phyloP scores from a whole-genome alignment of 2,797 vertebrate species.

The Todus mexicanus region DNA sequence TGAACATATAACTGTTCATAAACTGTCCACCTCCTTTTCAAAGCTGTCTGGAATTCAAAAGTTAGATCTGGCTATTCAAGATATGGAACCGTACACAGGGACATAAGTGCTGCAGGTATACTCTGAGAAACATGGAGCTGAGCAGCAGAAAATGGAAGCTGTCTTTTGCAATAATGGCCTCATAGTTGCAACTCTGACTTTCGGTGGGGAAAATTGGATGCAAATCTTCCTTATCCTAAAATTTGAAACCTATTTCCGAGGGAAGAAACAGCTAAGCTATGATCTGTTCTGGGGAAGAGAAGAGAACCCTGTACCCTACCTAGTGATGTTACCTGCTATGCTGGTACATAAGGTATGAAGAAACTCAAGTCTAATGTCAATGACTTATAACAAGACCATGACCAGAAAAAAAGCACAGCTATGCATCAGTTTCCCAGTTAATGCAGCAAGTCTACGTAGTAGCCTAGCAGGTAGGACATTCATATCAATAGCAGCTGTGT shows the following conservation, averaged over 20 bases:
- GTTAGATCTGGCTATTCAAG: too few relatives aligned
- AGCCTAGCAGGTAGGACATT: neutral
- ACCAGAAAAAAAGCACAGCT: neutral
- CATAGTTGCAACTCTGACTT: neutral
- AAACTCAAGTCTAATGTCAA: neutral
- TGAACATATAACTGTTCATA: neutral
- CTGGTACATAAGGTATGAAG: fast-evolving
- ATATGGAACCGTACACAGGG: neutral
- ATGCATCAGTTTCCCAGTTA: neutral
- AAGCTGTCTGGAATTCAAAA: neutral
- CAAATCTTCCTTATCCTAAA: neutral
- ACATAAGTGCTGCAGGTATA: neutral
- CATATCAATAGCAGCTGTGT: fast-evolving
- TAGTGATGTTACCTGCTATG: neutral
- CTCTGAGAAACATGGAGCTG: neutral
- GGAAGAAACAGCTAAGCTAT: neutral
- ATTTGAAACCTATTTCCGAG: neutral
- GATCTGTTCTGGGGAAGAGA: neutral
- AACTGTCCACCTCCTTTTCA: neutral
- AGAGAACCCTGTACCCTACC: neutral
- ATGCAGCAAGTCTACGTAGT: neutral
- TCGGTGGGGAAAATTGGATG: neutral
- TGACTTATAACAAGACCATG: neutral
- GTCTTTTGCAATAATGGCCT: neutral
- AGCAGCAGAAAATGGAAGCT: neutral